phyloP scores from a whole-genome alignment of 2,888 invertebrate species.

The Sturmia bella region DNA sequence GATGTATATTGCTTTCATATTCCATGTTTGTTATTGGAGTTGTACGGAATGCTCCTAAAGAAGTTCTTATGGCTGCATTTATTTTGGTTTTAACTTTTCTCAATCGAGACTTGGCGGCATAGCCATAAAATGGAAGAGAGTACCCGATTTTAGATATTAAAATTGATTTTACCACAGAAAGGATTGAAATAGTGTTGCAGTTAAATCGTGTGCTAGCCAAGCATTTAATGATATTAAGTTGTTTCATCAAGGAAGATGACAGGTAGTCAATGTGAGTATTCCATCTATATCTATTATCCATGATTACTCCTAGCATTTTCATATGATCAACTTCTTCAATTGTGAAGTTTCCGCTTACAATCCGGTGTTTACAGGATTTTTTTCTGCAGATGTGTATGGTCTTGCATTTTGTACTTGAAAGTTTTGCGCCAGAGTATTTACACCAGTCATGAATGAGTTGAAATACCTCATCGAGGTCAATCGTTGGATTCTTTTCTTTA shows the following conservation, averaged over 20 bases:
- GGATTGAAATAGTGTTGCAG: background rate
- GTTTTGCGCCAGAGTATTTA: constrained; percentile 41
- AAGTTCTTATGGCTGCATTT: no score
- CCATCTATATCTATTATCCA: constrained; percentile 16
- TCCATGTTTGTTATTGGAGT: no score
- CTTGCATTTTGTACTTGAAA: constrained; percentile 47
- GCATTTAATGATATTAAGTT: constrained; percentile 25
- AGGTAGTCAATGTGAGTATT: background rate
- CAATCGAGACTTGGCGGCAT: background rate
- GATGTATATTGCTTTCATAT: no score
- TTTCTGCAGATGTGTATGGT: constrained; percentile 47
- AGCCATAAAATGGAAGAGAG: background rate
- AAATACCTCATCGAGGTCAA: background rate
- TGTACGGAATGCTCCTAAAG: no score
- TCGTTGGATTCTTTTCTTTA: constrained; percentile 11
- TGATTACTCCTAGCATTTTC: constrained; percentile 35
- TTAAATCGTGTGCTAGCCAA: constrained; percentile 12
- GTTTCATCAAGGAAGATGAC: background rate
- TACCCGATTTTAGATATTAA: constrained; percentile 24
- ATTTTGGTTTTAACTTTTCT: no score
- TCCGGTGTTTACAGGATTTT: constrained; percentile 2
- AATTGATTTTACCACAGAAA: background rate
- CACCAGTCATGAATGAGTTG: constrained; percentile 40
- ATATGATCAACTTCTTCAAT: background rate
- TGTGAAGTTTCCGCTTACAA: constrained; percentile 3